phyloP scores from a whole-genome alignment of 2,113 vertebrate species.

The Phrynosoma blainvillii region DNA sequence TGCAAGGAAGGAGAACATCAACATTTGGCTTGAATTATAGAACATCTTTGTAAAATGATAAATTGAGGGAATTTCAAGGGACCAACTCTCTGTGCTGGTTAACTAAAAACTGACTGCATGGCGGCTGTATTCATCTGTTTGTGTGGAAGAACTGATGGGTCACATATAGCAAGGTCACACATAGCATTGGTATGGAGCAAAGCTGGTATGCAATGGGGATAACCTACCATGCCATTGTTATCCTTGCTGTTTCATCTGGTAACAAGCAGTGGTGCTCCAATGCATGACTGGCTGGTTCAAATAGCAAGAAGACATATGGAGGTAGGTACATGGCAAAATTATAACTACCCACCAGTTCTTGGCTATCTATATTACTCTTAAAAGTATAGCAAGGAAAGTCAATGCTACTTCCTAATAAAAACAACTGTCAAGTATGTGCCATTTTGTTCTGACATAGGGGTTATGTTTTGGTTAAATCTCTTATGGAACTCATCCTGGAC shows the following conservation, averaged over 20 bases:
- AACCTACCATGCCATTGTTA: neutral
- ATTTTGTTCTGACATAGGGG: neutral
- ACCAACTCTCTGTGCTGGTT: neutral
- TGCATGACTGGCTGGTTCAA: neutral
- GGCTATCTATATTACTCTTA: neutral
- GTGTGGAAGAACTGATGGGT: neutral
- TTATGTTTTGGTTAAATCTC: constrained; percentile 25
- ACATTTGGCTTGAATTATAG: too few species aligned
- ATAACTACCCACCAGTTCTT: neutral
- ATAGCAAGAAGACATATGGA: neutral
- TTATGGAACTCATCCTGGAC: constrained; percentile 7
- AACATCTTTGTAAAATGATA: neutral
- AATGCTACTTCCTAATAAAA: neutral
- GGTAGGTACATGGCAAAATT: neutral
- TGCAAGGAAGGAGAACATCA: neutral
- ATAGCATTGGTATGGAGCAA: neutral
- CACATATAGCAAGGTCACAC: neutral
- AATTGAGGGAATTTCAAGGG: neutral
- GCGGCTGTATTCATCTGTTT: neutral
- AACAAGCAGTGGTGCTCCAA: neutral
- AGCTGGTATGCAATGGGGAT: neutral
- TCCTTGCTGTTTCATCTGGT: neutral
- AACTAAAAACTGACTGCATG: neutral
- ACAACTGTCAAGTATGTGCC: neutral
- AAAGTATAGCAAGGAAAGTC: neutral